Evolutionary conservation across 2,797 vertebrate genomes (phyloP).

Genomic region (Rhincodon typus): DNA sequence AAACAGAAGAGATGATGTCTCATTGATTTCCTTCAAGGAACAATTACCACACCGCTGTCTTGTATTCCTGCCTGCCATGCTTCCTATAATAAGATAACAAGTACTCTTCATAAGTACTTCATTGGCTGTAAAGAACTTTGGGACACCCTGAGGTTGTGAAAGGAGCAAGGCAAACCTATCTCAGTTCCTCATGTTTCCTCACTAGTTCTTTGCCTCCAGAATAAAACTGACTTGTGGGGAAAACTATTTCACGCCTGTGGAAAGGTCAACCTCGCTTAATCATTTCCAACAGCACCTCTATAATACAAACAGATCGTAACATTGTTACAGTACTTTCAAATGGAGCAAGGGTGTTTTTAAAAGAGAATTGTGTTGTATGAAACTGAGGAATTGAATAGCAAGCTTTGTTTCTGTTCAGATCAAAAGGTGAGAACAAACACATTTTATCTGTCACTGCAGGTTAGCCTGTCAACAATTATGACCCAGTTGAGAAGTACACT

Average conservation of each 20-base stretch:
- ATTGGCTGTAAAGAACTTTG: background rate
- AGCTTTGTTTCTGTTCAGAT: background rate
- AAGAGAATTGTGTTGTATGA: background rate
- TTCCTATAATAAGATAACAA: too few species aligned
- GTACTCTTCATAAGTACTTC: too few species aligned
- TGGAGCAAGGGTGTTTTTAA: background rate
- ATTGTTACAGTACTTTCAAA: background rate
- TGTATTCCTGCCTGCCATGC: too few species aligned
- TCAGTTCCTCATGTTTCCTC: background rate
- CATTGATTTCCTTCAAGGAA: background rate
- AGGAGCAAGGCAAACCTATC: too few species aligned
- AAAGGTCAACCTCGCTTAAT: background rate
- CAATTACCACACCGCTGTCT: background rate
- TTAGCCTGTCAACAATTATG: background rate
- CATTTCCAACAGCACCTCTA: background rate
- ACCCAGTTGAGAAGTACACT: background rate
- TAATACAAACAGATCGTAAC: background rate
- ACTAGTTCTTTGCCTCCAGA: background rate
- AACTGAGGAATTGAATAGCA: background rate
- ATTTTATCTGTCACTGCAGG: background rate
- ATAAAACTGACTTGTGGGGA: background rate
- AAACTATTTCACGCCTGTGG: background rate
- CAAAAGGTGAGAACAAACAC: slow-evolving; percentile 8
- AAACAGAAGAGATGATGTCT: background rate
- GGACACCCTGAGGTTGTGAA: background rate